Evolutionary conservation across 2,113 vertebrate species (phyloP), one percentile per base, ranked within the genome.

Genomic region (Porphyrio hochstetteri): DNA sequence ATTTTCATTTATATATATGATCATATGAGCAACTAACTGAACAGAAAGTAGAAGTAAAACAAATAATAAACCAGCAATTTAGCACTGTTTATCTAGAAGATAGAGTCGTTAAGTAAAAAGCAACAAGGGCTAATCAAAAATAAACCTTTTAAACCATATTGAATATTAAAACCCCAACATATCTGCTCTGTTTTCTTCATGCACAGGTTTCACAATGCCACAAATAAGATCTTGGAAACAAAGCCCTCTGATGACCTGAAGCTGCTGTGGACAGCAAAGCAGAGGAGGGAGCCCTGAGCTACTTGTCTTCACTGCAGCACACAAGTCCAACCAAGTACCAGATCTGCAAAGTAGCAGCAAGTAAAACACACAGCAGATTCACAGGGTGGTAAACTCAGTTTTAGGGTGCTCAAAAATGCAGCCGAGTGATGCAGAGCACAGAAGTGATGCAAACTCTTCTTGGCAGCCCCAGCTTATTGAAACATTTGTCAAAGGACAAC

Each of bases 381-480:
- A 85, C 5, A 1, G 8, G n/a, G 5, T 33, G 25, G 35, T 20
- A 88, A 94, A 48, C 52, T 2, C 35, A 59, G 56, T 33, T 94
- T 70, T 56, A 67, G 40, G 46, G 52, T 75, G 55, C 64, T 81
- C 46, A 65, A 11, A 82, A 88, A 59, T 3, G 28, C 6, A 88
- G 31, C 11, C 17, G 46, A 77, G 59, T 40, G 53, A 64, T 46
- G 61, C 50, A 88, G 74, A 86, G 36, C 18, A 27, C 28, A 3
- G 3, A 87, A 60, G n/a, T 60, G 70, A 93, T 48, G n/a, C 67
- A 90, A 92, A 90, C 40, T 36, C 6, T 1, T 52, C 95, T 38
- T 77, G 82, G 86, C 76, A 96, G 86, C 59, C 88, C 55, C 38
- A 81, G 71, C 15, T 86, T 74, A 88, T 16, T 59, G 95, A 95